phyloP scores from a whole-genome alignment of 2,113 vertebrate genomes.

The Silurus asotus region DNA sequence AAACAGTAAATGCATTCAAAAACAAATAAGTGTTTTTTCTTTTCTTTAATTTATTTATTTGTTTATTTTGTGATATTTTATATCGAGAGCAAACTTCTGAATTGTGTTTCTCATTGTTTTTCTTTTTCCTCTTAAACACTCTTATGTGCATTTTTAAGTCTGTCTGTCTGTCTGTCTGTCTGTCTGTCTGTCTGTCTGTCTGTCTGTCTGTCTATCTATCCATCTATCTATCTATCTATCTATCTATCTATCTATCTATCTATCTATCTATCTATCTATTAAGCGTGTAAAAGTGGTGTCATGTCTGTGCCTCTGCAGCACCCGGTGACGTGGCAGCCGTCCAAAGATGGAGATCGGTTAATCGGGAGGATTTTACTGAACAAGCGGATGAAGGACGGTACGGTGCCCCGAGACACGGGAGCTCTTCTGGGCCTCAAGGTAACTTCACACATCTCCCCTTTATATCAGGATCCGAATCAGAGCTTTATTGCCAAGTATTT shows the following conservation, averaged over 20 bases:
- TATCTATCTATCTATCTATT: too few relatives aligned
- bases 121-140: background rate
- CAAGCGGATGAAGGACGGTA: constrained; percentile 92
- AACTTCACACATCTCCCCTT: background rate
- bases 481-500: too few relatives aligned
- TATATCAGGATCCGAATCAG: background rate
- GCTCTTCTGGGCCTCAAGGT: constrained; percentile 96
- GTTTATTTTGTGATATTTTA: background rate
- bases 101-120: background rate
- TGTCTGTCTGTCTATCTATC: too few relatives aligned
- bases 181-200: too few relatives aligned
- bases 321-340: constrained; percentile 93
- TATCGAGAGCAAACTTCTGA: background rate
- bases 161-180: too few relatives aligned
- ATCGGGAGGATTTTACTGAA: constrained; percentile 95
- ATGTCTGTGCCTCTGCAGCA: constrained; percentile 73
- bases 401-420: constrained; percentile 86
- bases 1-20: background rate
- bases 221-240: too few relatives aligned
- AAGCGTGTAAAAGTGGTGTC: constrained; percentile 33
- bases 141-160: background rate
- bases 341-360: constrained; percentile 93
- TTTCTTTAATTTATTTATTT: too few relatives aligned
- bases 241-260: too few relatives aligned
- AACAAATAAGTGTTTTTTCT: background rate